These are phyloP conservation scores for Lamellibrachia columna DNA, from an alignment of 2,888 invertebrate genomes.

Conservation along the genomic window DNA sequence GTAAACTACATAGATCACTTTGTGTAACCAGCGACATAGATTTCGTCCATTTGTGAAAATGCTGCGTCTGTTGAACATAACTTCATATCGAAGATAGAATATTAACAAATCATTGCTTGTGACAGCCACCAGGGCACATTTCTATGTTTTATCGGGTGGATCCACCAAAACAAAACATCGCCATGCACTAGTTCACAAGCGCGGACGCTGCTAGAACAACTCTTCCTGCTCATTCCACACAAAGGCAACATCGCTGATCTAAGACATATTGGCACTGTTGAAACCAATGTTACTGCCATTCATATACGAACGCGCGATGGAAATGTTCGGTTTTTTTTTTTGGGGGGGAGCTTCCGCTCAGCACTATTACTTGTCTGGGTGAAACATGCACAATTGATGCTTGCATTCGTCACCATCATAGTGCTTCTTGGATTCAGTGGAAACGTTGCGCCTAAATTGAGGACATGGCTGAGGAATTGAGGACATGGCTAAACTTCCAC, in stretches of 20 bases:
- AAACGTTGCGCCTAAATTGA: too few relatives aligned
- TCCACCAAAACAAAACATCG: neutral
- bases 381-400: too few relatives aligned
- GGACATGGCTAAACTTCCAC: too few relatives aligned
- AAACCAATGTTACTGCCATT: neutral
- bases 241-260: neutral
- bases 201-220: neutral
- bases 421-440: too few relatives aligned
- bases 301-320: neutral
- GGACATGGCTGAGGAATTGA: too few relatives aligned
- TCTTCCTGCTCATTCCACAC: neutral
- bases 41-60: neutral
- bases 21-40: neutral
- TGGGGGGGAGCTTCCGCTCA: too few relatives aligned
- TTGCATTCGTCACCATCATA: too few relatives aligned
- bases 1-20: neutral
- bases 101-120: too few relatives aligned
- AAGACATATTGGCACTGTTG: neutral
- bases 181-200: neutral
- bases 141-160: neutral
- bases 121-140: too few relatives aligned
- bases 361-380: too few relatives aligned
- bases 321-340: too few relatives aligned
- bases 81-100: neutral
- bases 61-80: neutral